These are phyloP conservation scores for Manduca sexta DNA, from an alignment of 1,140 invertebrate species.

Conservation along the genomic window DNA sequence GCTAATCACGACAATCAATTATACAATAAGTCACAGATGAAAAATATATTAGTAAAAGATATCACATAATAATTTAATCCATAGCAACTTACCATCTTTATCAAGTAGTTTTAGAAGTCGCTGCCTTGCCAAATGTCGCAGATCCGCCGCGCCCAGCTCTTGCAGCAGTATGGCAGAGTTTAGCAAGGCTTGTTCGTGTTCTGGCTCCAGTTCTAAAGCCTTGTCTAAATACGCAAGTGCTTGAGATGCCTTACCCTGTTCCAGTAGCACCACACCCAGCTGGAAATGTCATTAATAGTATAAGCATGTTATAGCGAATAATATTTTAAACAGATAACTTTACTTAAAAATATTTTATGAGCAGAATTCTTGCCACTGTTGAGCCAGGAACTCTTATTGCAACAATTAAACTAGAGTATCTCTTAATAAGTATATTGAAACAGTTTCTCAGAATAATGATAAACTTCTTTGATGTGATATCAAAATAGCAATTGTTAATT, in stretches of 20 bases:
- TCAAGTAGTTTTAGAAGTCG: constrained; percentile 86
- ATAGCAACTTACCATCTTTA: constrained; percentile 74
- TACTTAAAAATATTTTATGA: constrained; percentile 67
- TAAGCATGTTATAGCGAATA: constrained; percentile 31
- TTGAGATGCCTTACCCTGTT: constrained; percentile 92
- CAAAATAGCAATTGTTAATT: too few species aligned
- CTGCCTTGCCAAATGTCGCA: constrained; percentile 84
- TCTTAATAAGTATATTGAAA: too few species aligned
- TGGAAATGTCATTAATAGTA: constrained; percentile 48
- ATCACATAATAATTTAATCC: too few species aligned
- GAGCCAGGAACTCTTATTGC: too few species aligned
- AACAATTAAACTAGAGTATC: too few species aligned
- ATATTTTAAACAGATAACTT: constrained; percentile 46
- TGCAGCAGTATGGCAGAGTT: constrained; percentile 97
- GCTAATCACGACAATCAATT: too few species aligned
- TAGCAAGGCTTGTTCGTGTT: constrained; percentile 94
- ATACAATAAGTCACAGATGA: too few species aligned
- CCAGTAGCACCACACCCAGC: constrained; percentile 95
- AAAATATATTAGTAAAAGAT: too few species aligned
- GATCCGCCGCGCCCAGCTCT: constrained; percentile 85
- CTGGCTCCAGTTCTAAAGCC: constrained; percentile 93
- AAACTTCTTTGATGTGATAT: too few species aligned
- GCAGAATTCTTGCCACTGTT: too few species aligned
- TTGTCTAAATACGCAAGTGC: constrained; percentile 94
- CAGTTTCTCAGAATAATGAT: too few species aligned